phyloP scores from a whole-genome alignment of 2,113 vertebrate genomes.

The Pterophyllum scalare region DNA sequence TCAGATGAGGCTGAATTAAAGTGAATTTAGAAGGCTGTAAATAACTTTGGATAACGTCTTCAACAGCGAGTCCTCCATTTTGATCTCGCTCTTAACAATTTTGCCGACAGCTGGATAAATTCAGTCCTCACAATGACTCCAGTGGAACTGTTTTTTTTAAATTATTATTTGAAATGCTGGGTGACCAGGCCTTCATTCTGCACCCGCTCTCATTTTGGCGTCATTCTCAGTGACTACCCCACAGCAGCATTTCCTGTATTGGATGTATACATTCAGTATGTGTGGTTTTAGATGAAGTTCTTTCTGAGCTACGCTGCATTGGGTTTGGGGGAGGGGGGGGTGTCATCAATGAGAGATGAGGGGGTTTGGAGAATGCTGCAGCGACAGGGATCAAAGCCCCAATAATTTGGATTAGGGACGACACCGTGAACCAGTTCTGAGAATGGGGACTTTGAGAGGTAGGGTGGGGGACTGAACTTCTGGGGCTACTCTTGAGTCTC shows the following conservation, averaged over 20 bases:
- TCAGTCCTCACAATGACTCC: not conserved
- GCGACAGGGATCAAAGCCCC: slow-evolving; percentile 19
- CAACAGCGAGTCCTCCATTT: not conserved
- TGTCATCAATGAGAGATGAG: slow-evolving; percentile 16
- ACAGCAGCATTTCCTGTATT: slow-evolving; percentile 8
- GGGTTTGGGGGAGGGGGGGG: not conserved
- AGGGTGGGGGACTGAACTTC: slow-evolving; percentile 23
- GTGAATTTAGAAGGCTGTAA: not conserved
- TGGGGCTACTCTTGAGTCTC: slow-evolving; percentile 48
- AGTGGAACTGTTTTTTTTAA: too few relatives aligned
- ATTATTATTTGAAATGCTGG: not conserved
- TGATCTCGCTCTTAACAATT: not conserved
- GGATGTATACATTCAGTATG: slow-evolving; percentile 70
- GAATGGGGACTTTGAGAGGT: slow-evolving; percentile 34
- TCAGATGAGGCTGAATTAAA: not conserved
- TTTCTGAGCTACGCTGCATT: slow-evolving; percentile 33
- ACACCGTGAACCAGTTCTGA: slow-evolving; percentile 23
- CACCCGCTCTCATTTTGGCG: not conserved
- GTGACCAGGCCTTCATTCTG: slow-evolving; percentile 1
- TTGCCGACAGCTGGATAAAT: not conserved
- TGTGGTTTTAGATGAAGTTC: slow-evolving; percentile 34
- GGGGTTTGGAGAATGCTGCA: slow-evolving; percentile 34
- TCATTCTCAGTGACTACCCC: not conserved
- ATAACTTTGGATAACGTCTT: not conserved
- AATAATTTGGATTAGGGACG: slow-evolving; percentile 37